Conservation (phyloP, 2,113 vertebrate genomes). For the Nymphicus hollandicus region DNA sequence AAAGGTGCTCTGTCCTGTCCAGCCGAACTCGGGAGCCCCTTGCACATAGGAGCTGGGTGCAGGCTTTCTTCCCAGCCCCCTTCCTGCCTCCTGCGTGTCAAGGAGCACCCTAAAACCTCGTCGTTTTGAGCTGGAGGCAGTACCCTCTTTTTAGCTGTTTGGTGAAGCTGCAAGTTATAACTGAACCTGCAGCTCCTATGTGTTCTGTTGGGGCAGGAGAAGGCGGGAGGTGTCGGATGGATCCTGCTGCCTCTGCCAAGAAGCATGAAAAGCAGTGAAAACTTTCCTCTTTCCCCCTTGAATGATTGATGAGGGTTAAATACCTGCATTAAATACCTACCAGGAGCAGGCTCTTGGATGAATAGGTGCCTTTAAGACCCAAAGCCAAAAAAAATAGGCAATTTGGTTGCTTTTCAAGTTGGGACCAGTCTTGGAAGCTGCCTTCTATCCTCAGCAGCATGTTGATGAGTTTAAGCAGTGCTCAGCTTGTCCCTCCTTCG, state of each 20-base stretch:
- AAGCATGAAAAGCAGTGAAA: neutral
- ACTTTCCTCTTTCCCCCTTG: accelerated
- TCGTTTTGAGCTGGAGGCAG: accelerated
- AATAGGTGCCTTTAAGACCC: neutral
- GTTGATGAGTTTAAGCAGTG: neutral
- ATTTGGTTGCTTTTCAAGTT: neutral
- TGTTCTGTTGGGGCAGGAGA: neutral
- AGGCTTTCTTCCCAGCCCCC: neutral
- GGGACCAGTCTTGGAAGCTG: neutral
- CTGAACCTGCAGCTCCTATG: neutral
- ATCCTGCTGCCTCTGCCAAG: neutral
- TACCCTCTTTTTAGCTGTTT: neutral
- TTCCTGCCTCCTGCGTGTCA: neutral
- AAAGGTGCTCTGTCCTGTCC: conserved; percentile 26
- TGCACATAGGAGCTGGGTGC: neutral
- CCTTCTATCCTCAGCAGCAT: neutral
- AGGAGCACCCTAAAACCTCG: neutral
- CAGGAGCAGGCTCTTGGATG: neutral
- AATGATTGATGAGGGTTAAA: neutral
- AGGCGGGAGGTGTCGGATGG: neutral
- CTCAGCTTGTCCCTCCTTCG: neutral
- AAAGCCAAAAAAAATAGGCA: neutral
- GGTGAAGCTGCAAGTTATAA: accelerated
- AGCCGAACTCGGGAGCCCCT: neutral
- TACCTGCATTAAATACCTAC: neutral